Conservation (phyloP, 2,888 invertebrate genomes). For the Yponomeuta sedellus region DNA sequence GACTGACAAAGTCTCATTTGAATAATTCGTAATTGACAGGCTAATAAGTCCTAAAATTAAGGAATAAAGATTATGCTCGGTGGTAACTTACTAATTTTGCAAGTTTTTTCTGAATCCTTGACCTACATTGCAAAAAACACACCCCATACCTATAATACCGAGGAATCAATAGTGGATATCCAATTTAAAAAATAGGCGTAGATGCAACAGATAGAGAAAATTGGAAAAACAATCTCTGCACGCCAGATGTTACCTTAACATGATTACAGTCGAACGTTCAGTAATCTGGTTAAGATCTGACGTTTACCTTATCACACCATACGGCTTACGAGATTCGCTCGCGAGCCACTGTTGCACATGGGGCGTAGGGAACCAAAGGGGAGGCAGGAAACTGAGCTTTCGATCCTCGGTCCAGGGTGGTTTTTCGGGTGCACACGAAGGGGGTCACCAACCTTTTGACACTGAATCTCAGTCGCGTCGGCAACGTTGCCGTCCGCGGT, state of each 20-base stretch:
- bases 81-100: background rate
- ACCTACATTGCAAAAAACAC: background rate
- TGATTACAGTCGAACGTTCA: background rate
- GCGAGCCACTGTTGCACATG: constrained; percentile 27
- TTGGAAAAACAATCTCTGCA: too few relatives aligned
- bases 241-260: too few relatives aligned
- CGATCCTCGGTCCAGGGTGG: constrained; percentile 37
- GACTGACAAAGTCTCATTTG: too few relatives aligned
- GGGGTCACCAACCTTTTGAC: constrained; percentile 74
- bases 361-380: constrained; percentile 23
- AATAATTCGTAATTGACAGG: too few relatives aligned
- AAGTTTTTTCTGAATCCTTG: background rate
- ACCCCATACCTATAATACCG: background rate
- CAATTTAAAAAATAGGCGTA: too few relatives aligned
- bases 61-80: too few relatives aligned
- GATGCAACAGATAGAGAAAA: too few relatives aligned
- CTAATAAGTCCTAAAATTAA: too few relatives aligned
- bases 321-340: constrained; percentile 21
- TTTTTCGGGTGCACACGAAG: constrained; percentile 46
- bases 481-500: constrained; percentile 59
- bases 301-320: constrained; percentile 10
- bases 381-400: constrained; percentile 34
- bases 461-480: constrained; percentile 68
- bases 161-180: background rate
- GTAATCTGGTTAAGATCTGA: constrained; percentile 6